Base-by-base conservation (phyloP, 30 jellyfish, hydroid and myxozoan species). In the Turritopsis rubra region DNA sequence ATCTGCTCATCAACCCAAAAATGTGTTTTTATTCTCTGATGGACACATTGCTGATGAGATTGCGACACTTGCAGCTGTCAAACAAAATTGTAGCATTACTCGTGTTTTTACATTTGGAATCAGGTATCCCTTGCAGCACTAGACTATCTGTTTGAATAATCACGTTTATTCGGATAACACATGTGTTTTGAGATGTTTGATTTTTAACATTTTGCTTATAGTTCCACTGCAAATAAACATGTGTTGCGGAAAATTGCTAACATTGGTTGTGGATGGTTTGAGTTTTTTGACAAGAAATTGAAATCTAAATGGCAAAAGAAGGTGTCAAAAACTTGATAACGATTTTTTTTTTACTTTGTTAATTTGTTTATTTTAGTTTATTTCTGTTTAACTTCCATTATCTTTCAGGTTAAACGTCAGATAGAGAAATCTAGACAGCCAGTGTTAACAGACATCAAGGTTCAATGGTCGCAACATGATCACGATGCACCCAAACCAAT, bases 11-110 rank as follows among this genome's bases (percentile, higher is more conserved):
- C 80, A 27, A 9, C 94, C 90, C 13, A 79, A 79, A 75, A 91
- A 91, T 73, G 70, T 86, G 9, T 87, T 91, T 52, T 70, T 91
- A 66, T 54, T 91, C 20, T 91, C 97, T 18, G 97, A 91, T 75
- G 97, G 97, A 13, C 92, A 86, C 73, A 82, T 86, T 53, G 79
- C 93, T 41, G 97, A 91, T 25, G 97, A 91, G 74, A 82, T 75
- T n/a, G 21, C 86, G 29, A 83, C 97, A 17, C 79, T 87, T 76
- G 84, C 93, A 18, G 65, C 89, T 21, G 53, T 87, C 0, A 23
- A 66, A 77, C 80, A 70, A 28, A n/a, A 52, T 60, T 29, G 85
- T 29, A 71, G 73, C 28, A 53, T 79, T 8, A 70, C 87, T 29
- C 83, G 97, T 24, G 29, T 86, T 54, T 91, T 91, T 73, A 86